Evolutionary conservation across 1,140 invertebrate genomes (phyloP), one percentile per base, ranked within the genome.

Genomic region (Eciton burchellii): DNA sequence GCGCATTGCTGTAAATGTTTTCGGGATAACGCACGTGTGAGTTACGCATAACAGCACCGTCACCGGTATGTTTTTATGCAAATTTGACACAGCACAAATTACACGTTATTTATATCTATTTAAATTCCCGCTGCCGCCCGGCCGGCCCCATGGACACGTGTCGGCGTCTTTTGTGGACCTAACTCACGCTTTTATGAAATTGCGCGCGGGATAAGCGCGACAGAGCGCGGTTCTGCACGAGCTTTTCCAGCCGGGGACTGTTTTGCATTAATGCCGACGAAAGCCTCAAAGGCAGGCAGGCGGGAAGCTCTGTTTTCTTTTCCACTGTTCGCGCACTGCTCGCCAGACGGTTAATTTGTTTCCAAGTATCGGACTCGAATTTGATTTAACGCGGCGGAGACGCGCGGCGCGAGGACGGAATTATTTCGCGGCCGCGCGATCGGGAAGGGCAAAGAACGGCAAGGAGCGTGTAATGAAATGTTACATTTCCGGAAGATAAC

Each of bases 401-500:
- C 21, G 63, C n/a, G 45, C 47, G 19, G 47, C 45, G 19, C 60
- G 16, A 66, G 66, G 73, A 66, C 74, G 21, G 62, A 77, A 77
- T 77, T 77, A 77, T 77, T 65, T 43, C 24, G 35, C 29, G 19
- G 21, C 11, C 74, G 35, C 35, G 19, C 49, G 43, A 76, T 76
- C 72, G 63, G n/a, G n/a, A n/a, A 77, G 66, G 12, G 62, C 62
- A 68, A 77, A 77, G 74, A 77, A 77, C 74, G 62, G 35, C 74
- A n/a, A n/a, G 29, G 49, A 63, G 62, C 26, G 19, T 43, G 21
- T 77, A 66, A 66, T 77, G 74, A 77, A 77, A 77, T 77, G 54
- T 77, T 77, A 54, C 68, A 77, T 77, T 77, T 77, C 62, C 21
- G 35, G 35, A 43, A 77, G 74, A 77, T 77, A 77, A 66, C 74